phyloP scores from a whole-genome alignment of 1,140 invertebrate species.

The Drosophila malerkotliana region DNA sequence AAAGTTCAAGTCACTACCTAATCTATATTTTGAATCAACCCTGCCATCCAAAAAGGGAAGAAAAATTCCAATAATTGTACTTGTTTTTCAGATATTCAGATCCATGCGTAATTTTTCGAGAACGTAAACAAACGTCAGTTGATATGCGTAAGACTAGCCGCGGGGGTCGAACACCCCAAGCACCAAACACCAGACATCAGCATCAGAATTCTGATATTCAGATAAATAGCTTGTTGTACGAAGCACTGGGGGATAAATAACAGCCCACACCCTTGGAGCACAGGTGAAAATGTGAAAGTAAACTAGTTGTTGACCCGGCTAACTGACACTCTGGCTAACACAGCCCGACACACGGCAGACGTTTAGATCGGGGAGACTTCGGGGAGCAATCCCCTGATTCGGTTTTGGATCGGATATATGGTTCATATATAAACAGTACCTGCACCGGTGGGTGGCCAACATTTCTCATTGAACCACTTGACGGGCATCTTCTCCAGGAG shows the following conservation, averaged over 20 bases:
- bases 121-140: conserved; percentile 73
- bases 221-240: neutral
- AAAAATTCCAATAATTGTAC: conserved; percentile 15
- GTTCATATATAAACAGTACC: conserved; percentile 50
- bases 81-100: conserved; percentile 44
- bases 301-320: conserved; percentile 7
- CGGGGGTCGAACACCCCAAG: conserved; percentile 4
- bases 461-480: conserved; percentile 21
- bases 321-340: conserved; percentile 64
- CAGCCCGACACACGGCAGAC: conserved; percentile 48
- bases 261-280: conserved; percentile 18
- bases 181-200: neutral
- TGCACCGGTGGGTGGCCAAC: conserved; percentile 3
- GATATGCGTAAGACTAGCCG: conserved; percentile 49
- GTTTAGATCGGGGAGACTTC: neutral
- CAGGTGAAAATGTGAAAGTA: conserved; percentile 9
- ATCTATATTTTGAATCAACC: neutral
- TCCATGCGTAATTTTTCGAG: conserved; percentile 57
- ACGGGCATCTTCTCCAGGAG: conserved; percentile 11
- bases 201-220: conserved; percentile 9
- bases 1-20: neutral
- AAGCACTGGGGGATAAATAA: conserved; percentile 28
- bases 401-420: conserved; percentile 16
- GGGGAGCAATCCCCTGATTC: conserved; percentile 7
- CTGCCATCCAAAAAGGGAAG: neutral